Conservation (phyloP, 1,140 invertebrate genomes). For the Neodiprion fabricii region DNA sequence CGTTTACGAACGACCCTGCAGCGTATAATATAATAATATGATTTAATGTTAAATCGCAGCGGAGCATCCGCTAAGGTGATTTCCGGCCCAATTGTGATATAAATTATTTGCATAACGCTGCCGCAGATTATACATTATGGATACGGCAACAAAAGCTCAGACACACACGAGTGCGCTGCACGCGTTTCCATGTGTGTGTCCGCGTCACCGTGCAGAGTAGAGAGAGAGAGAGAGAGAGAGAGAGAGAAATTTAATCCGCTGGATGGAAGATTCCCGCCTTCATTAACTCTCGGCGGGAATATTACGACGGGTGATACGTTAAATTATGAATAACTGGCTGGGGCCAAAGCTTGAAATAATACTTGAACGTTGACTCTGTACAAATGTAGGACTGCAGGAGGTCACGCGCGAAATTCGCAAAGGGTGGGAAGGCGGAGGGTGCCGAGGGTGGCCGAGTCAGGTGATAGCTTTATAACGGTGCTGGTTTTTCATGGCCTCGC, state of each 20-base stretch:
- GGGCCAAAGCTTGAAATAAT: not conserved
- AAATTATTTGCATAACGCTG: not conserved
- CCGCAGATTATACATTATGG: not conserved
- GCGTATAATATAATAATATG: not conserved
- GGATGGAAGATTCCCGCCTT: no score
- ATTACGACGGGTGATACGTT: no score
- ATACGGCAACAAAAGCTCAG: not conserved
- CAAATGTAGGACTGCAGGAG: not conserved
- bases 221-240: no score
- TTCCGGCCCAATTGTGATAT: not conserved
- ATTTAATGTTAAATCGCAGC: not conserved
- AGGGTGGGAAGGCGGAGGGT: not conserved
- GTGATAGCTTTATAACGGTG: not conserved
- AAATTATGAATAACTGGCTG: no score
- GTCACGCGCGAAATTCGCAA: not conserved
- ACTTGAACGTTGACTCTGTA: not conserved
- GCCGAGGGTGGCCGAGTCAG: not conserved
- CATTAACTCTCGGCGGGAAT: no score
- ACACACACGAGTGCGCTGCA: not conserved
- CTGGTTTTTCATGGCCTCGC: not conserved
- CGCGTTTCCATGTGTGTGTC: no score
- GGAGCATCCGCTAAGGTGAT: not conserved
- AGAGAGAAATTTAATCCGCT: no score
- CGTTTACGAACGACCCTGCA: not conserved
- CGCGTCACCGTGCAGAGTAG: no score